Conservation (phyloP, 1,140 invertebrate species). For the Saccostrea echinata region DNA sequence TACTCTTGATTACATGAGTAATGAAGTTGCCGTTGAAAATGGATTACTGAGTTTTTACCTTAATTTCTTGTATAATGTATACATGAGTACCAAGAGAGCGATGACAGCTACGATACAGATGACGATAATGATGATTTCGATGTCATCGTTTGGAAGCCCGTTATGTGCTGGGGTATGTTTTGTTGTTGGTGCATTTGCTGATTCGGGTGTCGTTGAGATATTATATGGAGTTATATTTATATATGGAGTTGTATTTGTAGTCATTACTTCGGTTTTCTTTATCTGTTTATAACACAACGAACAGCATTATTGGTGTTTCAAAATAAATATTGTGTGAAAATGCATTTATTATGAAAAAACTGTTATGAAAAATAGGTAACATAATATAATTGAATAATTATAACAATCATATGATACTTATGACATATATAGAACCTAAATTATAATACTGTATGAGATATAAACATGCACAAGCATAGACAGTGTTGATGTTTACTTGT, state of each 20-base stretch:
- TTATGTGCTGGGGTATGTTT: not conserved
- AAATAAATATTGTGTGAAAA: not conserved
- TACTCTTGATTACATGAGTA: not conserved
- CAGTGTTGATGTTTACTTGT: no score
- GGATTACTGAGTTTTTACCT: not conserved
- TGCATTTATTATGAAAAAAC: not conserved
- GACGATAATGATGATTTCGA: slow-evolving; percentile 8
- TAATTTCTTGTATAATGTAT: not conserved
- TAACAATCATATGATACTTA: no score
- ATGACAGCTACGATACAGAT: not conserved
- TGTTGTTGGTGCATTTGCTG: not conserved
- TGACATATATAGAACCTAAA: no score
- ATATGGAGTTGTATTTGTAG: not conserved
- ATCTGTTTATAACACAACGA: not conserved
- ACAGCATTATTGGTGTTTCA: not conserved
- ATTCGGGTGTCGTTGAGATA: not conserved
- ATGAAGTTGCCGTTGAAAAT: not conserved
- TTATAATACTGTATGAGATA: no score
- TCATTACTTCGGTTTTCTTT: not conserved
- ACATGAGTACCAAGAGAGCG: not conserved
- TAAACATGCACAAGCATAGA: no score
- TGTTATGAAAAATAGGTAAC: no score
- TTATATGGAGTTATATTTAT: not conserved
- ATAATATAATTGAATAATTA: no score
- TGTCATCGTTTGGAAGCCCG: not conserved